Evolutionary conservation across 2,113 vertebrate genomes (phyloP).

Genomic region (Zonotrichia leucophrys): DNA sequence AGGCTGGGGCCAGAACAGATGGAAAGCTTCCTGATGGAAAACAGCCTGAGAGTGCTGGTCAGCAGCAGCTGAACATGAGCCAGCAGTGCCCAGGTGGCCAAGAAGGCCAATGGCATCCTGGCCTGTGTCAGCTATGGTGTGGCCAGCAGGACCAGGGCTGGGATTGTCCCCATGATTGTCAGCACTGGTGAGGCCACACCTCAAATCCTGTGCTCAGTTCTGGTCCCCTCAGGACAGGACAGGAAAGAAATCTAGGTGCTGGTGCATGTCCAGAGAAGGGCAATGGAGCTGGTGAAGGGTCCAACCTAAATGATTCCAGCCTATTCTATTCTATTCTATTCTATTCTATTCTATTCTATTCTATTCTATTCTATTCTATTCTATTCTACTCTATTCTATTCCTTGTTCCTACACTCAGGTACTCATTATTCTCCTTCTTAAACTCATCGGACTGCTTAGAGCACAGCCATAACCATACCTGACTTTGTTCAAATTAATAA

Average conservation of each 20-base stretch:
- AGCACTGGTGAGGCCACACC: not conserved
- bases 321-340: not conserved
- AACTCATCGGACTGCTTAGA: not conserved
- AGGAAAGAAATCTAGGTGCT: not conserved
- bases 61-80: not conserved
- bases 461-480: not conserved
- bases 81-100: not conserved
- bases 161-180: no score
- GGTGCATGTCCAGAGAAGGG: not conserved
- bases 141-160: not conserved
- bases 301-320: not conserved
- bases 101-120: not conserved
- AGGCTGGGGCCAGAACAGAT: not conserved
- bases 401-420: not conserved
- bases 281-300: not conserved
- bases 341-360: not conserved
- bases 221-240: not conserved
- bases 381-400: not conserved
- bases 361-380: no score
- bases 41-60: rapidly evolving
- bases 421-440: not conserved
- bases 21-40: not conserved
- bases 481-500: constrained; percentile 48
- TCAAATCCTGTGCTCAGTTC: not conserved
- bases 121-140: not conserved